These are phyloP conservation scores for Ursus arctos DNA, from an alignment of 2,113 vertebrate species.

Conservation along the genomic window DNA sequence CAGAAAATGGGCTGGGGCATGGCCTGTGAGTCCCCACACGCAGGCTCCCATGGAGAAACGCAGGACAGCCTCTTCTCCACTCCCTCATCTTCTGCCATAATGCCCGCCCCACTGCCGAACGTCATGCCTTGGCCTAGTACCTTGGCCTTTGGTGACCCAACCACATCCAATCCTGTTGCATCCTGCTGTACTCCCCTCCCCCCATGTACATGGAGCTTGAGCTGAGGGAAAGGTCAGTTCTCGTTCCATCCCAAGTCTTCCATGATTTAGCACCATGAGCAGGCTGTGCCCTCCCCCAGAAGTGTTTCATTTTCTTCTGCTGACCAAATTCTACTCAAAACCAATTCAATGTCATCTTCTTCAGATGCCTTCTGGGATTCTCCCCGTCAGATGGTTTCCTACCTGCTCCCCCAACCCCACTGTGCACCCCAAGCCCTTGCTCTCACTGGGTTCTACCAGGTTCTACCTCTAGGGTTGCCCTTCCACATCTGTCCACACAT, in stretches of 20 bases:
- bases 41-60: neutral
- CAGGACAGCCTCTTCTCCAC: neutral
- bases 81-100: neutral
- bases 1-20: no score
- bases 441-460: neutral
- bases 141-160: neutral
- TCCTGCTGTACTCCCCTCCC: neutral
- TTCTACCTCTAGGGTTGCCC: neutral
- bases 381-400: neutral
- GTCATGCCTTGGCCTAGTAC: neutral
- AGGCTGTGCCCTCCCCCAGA: neutral
- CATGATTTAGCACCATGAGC: neutral
- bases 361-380: neutral
- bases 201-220: accelerated
- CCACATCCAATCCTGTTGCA: accelerated
- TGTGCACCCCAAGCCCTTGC: neutral
- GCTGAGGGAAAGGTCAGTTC: neutral
- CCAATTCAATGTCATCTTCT: neutral
- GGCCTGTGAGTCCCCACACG: neutral
- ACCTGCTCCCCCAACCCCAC: accelerated
- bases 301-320: neutral
- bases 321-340: neutral
- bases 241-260: neutral
- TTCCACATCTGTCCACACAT: neutral
- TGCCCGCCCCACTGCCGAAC: neutral